Evolutionary conservation across 53 echinoderm and acorn worm species (phyloP).

Genomic region (Temnopleurus reevesii): DNA sequence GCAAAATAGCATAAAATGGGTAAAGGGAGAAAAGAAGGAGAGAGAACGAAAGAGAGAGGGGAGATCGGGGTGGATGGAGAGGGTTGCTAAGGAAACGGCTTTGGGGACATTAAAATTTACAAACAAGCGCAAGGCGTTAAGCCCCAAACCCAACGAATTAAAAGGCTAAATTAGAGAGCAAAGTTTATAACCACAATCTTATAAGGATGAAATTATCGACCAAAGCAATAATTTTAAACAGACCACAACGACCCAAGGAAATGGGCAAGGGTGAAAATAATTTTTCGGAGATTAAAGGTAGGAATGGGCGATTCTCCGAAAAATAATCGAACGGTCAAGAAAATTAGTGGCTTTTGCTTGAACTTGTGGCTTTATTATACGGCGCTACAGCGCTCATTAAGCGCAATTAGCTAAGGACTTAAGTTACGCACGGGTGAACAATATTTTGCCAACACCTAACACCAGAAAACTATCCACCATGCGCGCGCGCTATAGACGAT

Average conservation of each 20-base stretch:
- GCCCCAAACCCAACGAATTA: not conserved
- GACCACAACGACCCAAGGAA: not conserved
- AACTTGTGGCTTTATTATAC: conserved; percentile 32
- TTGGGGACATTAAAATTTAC: too few relatives aligned
- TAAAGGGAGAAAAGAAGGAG: not conserved
- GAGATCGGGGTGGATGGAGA: not conserved
- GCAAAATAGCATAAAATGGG: not conserved
- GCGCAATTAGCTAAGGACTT: conserved; percentile 25
- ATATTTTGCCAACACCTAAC: conserved; percentile 29
- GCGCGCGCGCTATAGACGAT: conserved; percentile 11
- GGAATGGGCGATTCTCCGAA: not conserved
- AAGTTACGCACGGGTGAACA: conserved; percentile 8
- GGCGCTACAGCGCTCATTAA: conserved; percentile 10
- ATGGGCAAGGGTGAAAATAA: not conserved
- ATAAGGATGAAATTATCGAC: not conserved
- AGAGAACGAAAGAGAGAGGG: not conserved
- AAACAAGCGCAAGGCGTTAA: not conserved
- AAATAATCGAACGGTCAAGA: conserved; percentile 16
- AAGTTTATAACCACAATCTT: not conserved
- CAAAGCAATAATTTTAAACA: not conserved
- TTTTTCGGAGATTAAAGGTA: not conserved
- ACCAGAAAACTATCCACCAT: not conserved
- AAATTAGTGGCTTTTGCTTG: not conserved
- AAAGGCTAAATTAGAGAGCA: not conserved
- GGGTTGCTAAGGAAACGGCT: too few relatives aligned